phyloP scores from a whole-genome alignment of 2,888 invertebrate species.

The Callimorpha dominula region DNA sequence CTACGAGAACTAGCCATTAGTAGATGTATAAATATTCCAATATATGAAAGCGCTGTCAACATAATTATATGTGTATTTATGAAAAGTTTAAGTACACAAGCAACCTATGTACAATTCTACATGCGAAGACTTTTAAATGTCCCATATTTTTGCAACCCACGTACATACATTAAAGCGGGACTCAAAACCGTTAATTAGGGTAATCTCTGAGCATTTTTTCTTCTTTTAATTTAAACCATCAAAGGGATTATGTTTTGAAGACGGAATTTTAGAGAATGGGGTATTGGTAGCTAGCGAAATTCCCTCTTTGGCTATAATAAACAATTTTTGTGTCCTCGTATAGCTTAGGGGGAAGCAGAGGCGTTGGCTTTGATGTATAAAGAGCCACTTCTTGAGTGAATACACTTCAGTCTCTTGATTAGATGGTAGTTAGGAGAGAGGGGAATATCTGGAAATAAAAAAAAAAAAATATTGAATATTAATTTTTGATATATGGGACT shows the following conservation, averaged over 20 bases:
- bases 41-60: too few species aligned
- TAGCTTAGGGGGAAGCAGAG: slow-evolving; percentile 48
- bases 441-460: slow-evolving; percentile 36
- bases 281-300: slow-evolving; percentile 56
- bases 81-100: neutral
- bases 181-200: slow-evolving; percentile 57
- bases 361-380: slow-evolving; percentile 77
- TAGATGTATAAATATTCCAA: too few species aligned
- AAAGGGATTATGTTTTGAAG: slow-evolving; percentile 54
- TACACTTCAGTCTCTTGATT: slow-evolving; percentile 74
- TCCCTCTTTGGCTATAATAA: slow-evolving; percentile 72
- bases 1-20: too few species aligned
- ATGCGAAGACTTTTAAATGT: slow-evolving; percentile 11
- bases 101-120: neutral
- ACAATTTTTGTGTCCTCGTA: slow-evolving; percentile 67
- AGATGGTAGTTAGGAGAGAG: slow-evolving; percentile 69
- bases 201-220: slow-evolving; percentile 53
- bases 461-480: slow-evolving; percentile 47
- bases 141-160: slow-evolving; percentile 31
- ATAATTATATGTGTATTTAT: neutral
- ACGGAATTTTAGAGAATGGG: slow-evolving; percentile 38
- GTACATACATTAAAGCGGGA: slow-evolving; percentile 44
- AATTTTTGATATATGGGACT: neutral
- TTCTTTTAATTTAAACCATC: slow-evolving; percentile 44
- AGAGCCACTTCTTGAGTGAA: slow-evolving; percentile 77